These are phyloP conservation scores for Hoplodrina ambigua DNA, from an alignment of 2,888 invertebrate genomes.

Conservation along the genomic window DNA sequence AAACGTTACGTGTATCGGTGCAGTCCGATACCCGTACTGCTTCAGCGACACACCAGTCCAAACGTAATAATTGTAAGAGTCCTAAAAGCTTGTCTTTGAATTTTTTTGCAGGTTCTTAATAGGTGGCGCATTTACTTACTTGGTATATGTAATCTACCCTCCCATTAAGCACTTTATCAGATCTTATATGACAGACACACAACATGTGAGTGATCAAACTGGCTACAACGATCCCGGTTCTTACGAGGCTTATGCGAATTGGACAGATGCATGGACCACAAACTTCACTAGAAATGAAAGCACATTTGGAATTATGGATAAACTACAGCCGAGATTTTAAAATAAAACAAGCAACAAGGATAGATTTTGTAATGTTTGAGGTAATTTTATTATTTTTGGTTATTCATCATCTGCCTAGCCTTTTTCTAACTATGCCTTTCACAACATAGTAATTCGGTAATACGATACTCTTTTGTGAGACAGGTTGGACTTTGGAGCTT, in stretches of 20 bases:
- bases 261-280: slow-evolving; percentile 20
- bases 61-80: no score
- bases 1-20: no score
- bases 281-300: slow-evolving; percentile 18
- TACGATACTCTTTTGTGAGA: no score
- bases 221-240: slow-evolving; percentile 4
- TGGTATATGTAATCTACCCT: slow-evolving; percentile 66
- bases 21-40: no score
- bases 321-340: slow-evolving; percentile 12
- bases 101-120: slow-evolving; percentile 70
- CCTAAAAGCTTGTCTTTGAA: not conserved
- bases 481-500: no score
- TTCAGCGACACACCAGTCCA: no score
- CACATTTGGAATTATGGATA: slow-evolving; percentile 2
- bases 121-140: slow-evolving; percentile 67
- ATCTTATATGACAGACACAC: slow-evolving; percentile 7
- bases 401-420: no score
- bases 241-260: slow-evolving; percentile 36
- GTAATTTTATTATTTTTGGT: not conserved
- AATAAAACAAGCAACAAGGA: not conserved
- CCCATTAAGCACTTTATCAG: slow-evolving; percentile 29
- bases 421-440: no score
- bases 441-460: no score
- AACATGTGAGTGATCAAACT: slow-evolving; percentile 3
- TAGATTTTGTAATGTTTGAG: no score